Evolutionary conservation across 2,797 vertebrate species (phyloP).

Genomic region (Neomorphus geoffroyi): DNA sequence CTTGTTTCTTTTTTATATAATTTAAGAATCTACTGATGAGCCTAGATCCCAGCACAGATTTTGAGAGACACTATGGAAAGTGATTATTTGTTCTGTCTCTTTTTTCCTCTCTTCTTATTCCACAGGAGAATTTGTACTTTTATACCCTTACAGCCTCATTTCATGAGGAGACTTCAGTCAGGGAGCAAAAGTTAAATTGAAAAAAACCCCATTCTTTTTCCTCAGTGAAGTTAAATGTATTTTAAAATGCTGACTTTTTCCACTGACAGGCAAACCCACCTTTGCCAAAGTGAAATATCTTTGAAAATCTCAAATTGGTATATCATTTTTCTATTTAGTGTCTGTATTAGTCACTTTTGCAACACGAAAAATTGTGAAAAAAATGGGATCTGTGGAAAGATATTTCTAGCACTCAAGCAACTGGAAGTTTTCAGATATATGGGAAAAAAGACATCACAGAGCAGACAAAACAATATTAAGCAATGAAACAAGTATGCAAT

Average conservation of each 20-base stretch:
- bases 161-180: background rate
- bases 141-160: background rate
- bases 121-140: background rate
- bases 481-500: background rate
- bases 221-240: accelerated
- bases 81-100: background rate
- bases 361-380: background rate
- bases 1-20: background rate
- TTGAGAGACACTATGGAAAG: background rate
- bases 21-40: background rate
- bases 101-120: background rate
- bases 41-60: background rate
- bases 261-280: background rate
- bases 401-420: background rate
- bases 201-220: background rate
- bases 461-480: background rate
- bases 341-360: background rate
- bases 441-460: background rate
- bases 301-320: background rate
- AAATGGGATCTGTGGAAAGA: background rate
- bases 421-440: background rate
- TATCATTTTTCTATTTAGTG: background rate
- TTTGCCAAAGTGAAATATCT: background rate
- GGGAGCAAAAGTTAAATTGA: background rate
- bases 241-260: background rate